Conservation (phyloP, 2,113 vertebrate species). For the Lamprologus tigripictilis region DNA sequence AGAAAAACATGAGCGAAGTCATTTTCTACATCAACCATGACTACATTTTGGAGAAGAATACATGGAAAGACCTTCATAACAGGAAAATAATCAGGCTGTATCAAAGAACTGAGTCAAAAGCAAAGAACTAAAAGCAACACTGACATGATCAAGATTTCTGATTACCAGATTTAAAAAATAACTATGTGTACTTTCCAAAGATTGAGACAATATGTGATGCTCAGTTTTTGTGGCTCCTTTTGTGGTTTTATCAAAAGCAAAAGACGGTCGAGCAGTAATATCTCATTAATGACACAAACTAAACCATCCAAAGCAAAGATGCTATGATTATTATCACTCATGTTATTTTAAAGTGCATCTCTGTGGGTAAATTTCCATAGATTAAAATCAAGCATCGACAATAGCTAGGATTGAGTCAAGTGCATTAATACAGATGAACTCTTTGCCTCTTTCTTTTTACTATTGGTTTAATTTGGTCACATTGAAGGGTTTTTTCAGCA, state of each 20-base stretch:
- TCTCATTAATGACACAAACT: not conserved
- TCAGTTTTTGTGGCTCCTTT: not conserved
- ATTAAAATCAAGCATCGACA: not conserved
- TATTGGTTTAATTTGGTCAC: not conserved
- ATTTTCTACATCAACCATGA: slow-evolving; percentile 81
- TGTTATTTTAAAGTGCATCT: not conserved
- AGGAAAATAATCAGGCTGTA: slow-evolving; percentile 77
- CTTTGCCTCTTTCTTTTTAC: rapidly evolving
- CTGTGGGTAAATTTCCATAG: not conserved
- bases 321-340: not conserved
- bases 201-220: not conserved
- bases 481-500: not conserved
- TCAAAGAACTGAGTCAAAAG: slow-evolving; percentile 39
- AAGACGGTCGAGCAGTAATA: rapidly evolving
- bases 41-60: slow-evolving; percentile 71
- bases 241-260: rapidly evolving
- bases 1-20: slow-evolving; percentile 33
- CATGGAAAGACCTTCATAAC: slow-evolving; percentile 77
- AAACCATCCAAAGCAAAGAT: not conserved
- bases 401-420: no score
- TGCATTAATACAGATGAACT: rapidly evolving
- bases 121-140: not conserved
- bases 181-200: not conserved
- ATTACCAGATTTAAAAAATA: not conserved
- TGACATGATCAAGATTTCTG: not conserved